Evolutionary conservation across 2,113 vertebrate genomes (phyloP).

Genomic region (Formicarius rufipectus): DNA sequence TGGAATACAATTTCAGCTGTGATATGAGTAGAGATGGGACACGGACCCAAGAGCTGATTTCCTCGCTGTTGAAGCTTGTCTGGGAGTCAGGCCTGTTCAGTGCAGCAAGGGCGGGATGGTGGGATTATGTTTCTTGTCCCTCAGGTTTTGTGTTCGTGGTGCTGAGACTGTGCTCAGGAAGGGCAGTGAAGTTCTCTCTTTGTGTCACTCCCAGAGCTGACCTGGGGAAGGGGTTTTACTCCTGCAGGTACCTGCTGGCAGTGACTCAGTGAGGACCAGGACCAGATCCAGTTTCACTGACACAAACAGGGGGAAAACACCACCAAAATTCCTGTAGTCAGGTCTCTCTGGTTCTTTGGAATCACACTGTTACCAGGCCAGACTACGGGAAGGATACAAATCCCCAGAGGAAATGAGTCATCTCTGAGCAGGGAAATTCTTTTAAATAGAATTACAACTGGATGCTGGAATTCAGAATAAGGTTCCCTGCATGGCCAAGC

Average conservation of each 20-base stretch:
- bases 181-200: background rate
- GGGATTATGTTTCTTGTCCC: background rate
- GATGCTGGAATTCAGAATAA: slow-evolving; percentile 55
- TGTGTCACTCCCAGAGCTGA: background rate
- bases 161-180: background rate
- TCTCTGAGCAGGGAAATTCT: slow-evolving; percentile 47
- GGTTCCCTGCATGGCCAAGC: slow-evolving; percentile 24
- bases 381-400: background rate
- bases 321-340: background rate
- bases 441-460: slow-evolving; percentile 60
- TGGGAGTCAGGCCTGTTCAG: background rate
- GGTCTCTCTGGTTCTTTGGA: slow-evolving; percentile 16
- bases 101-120: background rate
- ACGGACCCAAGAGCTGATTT: background rate
- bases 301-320: background rate
- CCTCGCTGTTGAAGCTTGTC: background rate
- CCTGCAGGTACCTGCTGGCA: background rate
- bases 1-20: background rate
- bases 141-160: background rate
- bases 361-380: background rate
- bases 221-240: background rate
- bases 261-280: background rate
- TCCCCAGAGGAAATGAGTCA: background rate
- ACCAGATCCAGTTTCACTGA: background rate
- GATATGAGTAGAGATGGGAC: background rate